Base-by-base conservation (phyloP, 2,113 vertebrate species). In the Syrrhaptes paradoxus region DNA sequence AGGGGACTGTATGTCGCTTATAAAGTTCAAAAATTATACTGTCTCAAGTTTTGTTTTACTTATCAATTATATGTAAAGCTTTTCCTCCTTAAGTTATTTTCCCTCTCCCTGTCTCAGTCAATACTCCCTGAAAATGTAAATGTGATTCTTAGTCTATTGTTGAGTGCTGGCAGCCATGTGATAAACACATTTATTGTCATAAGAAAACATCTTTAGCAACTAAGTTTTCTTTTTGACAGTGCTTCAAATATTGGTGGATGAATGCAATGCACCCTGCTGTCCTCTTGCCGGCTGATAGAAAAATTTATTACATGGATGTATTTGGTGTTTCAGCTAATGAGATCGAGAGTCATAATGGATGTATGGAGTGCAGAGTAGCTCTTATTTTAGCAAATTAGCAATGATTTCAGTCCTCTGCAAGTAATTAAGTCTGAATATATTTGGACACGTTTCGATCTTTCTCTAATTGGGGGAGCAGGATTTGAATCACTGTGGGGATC, bases 361-460 rank as follows among this genome's bases (percentile, higher is more conserved):
- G 36, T 89, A 58, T 51, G n/a, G 32, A 66, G 19, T 57, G 38
- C 48, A 76, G 84, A 87, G n/a, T 21, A 84, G 43, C 77, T 80
- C 76, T 87, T 87, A 85, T 58, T 73, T 94, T 94, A 93, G 71
- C 21, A 87, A 73, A 88, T 96, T 95, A 89, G 85, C 65, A 94
- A 63, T 87, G 52, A 93, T 93, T 95, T 93, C 11, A 8, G 87
- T 86, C 48, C 89, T 80, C 49, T 84, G 59, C 84, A 68, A 76
- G 83, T 89, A 92, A 95, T 87, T 89, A 87, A 86, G 63, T 65
- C 88, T 73, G 89, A 88, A 85, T 90, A 74, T 46, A 87, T 94
- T 94, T 94, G 76, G 78, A 58, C 72, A 84, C 63, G n/a, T 57
- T 82, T 97, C 52, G 36, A 80, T 96, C 73, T 90, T 72, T 68